Evolutionary conservation across 2,888 invertebrate genomes (phyloP), one percentile per base, ranked within the genome.

Genomic region (Fissipunctia ypsillon): DNA sequence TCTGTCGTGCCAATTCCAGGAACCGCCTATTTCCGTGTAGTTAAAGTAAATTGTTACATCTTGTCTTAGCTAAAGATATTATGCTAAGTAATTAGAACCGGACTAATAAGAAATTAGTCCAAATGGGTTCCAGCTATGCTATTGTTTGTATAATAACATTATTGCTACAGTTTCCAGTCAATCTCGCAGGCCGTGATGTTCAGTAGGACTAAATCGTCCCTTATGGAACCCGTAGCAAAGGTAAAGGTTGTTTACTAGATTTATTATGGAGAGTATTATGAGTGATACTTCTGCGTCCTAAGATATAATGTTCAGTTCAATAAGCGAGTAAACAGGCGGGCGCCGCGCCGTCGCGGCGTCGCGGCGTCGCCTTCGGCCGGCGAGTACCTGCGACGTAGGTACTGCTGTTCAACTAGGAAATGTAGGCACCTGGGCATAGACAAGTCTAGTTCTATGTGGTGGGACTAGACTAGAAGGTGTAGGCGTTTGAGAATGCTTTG

Each of bases 291-390:
- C 80, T 81, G 80, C 16, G 12, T 12, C 2, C 10, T n/a, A 25
- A 25, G n/a, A 12, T 31, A 19, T 7, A 12, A 31, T 70, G 65
- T 25, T 43, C 61, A 28, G 70, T 71, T 81, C 70, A 71, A 84
- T 84, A 81, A 61, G 65, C 57, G 31, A 31, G 84, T 80, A 71
- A 75, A 80, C 84, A 84, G 52, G 0, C 63, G 35, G 80, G 81
- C 84, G 80, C 74, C 80, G 63, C 78, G 80, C 6, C 67, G 80
- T 14, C 81, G 84, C 56, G 69, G n/a, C 81, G 80, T 25, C 79
- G 84, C 56, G 69, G 28, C 81, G 80, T 22, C 79, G 72, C 1
- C 67, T 64, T 2, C 77, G 16, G 16, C 54, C n/a, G 43, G 19
- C 48, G 56, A 0, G 16, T 16, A 25, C 22, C 19, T 10, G 10